Evolutionary conservation across 2,113 vertebrate genomes (phyloP).

Genomic region (Actenoides lindsayi): DNA sequence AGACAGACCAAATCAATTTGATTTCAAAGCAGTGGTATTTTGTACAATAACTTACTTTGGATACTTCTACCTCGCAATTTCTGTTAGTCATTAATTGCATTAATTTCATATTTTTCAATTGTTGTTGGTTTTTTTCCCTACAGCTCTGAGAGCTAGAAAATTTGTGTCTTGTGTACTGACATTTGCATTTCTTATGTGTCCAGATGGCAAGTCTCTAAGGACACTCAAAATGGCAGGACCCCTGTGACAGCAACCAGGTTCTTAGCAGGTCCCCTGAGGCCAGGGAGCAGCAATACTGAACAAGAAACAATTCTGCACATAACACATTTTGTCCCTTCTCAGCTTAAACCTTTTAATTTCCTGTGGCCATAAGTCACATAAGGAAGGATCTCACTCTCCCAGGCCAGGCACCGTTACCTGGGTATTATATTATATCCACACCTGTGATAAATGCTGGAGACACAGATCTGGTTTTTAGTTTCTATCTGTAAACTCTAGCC

Average conservation of each 20-base stretch:
- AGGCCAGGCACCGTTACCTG: background rate
- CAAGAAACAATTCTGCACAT: background rate
- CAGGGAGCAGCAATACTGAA: background rate
- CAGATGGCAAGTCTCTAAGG: background rate
- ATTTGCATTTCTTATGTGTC: background rate
- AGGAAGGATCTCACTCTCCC: background rate
- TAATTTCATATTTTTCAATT: background rate
- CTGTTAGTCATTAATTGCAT: background rate
- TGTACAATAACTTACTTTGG: background rate
- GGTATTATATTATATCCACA: background rate
- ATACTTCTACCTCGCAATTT: background rate
- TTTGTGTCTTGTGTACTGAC: background rate
- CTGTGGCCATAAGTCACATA: background rate
- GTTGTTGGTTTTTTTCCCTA: background rate
- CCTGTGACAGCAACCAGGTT: background rate
- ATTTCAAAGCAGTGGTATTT: background rate
- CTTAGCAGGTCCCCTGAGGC: background rate
- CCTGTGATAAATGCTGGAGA: background rate
- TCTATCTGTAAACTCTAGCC: background rate
- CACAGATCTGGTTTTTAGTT: background rate
- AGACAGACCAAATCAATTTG: background rate
- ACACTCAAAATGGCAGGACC: background rate
- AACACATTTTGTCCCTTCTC: background rate
- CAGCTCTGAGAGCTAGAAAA: background rate
- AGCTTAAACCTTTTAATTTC: constrained; percentile 7